A percentile compares a stretch with the other conserved stretches of the same genome.
Conservation (phyloP, 2,797 vertebrate species). For the Craterocephalus amniculus region DNA sequence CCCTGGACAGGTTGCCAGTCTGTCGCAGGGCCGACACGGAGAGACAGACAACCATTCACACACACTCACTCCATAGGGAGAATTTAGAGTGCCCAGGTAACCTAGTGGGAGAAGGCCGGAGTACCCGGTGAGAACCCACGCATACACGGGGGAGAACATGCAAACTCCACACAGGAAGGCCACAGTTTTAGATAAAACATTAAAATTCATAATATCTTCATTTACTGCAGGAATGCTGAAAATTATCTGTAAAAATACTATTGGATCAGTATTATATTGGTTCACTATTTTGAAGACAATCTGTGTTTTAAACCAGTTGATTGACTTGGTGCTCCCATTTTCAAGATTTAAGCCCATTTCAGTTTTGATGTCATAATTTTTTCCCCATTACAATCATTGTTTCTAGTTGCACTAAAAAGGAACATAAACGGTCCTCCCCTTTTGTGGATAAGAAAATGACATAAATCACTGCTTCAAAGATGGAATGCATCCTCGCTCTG, state of each 20-base stretch:
- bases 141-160: too few species aligned
- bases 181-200: too few species aligned
- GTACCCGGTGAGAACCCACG: too few species aligned
- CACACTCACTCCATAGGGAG: too few species aligned
- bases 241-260: not conserved
- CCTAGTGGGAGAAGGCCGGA: too few species aligned
- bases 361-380: not conserved
- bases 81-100: too few species aligned
- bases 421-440: conserved; percentile 18
- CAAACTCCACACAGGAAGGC: too few species aligned
- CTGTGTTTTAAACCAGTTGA: not conserved
- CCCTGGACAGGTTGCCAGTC: too few species aligned
- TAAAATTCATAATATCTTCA: not conserved
- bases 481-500: conserved; percentile 14
- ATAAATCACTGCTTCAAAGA: conserved; percentile 51
- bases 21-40: too few species aligned
- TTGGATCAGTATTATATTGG: not conserved
- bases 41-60: too few species aligned
- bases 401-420: conserved; percentile 6
- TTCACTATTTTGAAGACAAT: too few species aligned
- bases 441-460: conserved; percentile 30
- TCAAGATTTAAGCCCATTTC: not conserved
- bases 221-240: not conserved
- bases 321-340: conserved; percentile 2
- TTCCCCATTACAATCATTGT: not conserved